Base-by-base conservation (phyloP, 2,888 invertebrate genomes). In the Hydroisotoma schaefferi region DNA sequence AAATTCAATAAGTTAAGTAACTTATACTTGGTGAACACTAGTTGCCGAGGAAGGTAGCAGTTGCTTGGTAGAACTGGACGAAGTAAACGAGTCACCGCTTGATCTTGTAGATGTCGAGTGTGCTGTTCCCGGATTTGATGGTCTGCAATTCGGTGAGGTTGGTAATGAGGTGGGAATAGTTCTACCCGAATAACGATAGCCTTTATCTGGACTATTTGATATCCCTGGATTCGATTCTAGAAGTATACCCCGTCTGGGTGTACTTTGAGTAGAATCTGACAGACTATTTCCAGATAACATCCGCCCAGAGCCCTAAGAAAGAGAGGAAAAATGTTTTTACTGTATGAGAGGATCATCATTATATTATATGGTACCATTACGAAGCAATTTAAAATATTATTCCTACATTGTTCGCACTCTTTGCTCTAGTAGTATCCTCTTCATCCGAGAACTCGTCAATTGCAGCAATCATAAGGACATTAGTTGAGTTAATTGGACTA, bases 81-180 rank as follows among this genome's bases (percentile, higher is more conserved):
- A 88, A 73, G 87, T 87, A 78, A 87, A 89, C 73, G 88, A 88
- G 75, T 89, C 89, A 58, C 86, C 87, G 61, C 88, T 88, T 65
- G 88, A 88, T 49, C 88, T 83, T 44, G 70, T 62, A 22, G 72
- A 72, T 2, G 70, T 70, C n/a, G 70, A 63, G 47, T 69, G 69
- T 4, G 72, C 65, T 37, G 65, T 67, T 26, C 66, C 68, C 28
- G 69, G 63, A 38, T 58, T 61, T 18, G 66, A 65, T n/a, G 59
- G 48, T 33, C 67, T 40, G 4, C 57, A 60, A 43, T 69, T 71
- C 6, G 72, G 72, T 15, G 70, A 71, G 12, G 61, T 58, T 40
- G 71, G 71, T 25, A 71, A 54, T 2, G 71, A 71, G 0, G 63
- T 59, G n/a, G 67, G 61, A 53, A 65, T 63, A 55, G 52, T 47